Evolutionary conservation across 2,888 invertebrate genomes (phyloP).

Genomic region (Epinotia nisella): DNA sequence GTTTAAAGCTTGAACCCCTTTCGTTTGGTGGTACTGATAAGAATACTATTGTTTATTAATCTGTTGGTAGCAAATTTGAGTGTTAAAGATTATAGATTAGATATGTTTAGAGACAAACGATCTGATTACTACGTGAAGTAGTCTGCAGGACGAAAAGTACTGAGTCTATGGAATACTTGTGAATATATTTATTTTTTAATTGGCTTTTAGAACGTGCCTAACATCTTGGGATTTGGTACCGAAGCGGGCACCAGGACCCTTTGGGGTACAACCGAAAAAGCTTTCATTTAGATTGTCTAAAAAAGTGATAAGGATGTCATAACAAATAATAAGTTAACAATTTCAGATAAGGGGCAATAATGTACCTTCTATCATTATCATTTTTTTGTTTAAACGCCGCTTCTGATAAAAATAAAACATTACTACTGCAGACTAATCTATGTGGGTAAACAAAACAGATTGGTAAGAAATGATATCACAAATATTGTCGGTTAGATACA

Average conservation of each 20-base stretch:
- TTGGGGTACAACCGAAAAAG: no score
- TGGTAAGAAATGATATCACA: slow-evolving; percentile 9
- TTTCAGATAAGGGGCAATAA: slow-evolving; percentile 15
- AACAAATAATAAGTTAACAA: slow-evolving; percentile 13
- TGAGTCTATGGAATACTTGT: background rate
- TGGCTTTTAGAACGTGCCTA: background rate
- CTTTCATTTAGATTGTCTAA: background rate
- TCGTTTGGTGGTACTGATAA: no score
- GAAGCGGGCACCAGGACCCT: no score
- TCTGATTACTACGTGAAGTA: background rate
- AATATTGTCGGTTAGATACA: background rate
- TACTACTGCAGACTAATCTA: slow-evolving; percentile 20
- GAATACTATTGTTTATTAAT: background rate
- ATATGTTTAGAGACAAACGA: slow-evolving; percentile 6
- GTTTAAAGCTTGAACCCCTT: no score
- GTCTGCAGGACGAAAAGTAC: background rate
- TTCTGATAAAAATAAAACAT: slow-evolving; percentile 14
- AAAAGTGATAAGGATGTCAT: slow-evolving; percentile 15
- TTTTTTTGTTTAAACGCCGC: background rate
- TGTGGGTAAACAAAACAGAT: slow-evolving; percentile 36
- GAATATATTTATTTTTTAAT: background rate
- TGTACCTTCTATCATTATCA: slow-evolving; percentile 2
- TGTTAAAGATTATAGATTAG: slow-evolving; percentile 6
- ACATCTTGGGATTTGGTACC: background rate
- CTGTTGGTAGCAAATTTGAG: slow-evolving; percentile 9